Percentiles rank a stretch among this genome's conserved stretches.
Conservation (phyloP, 2,888 invertebrate species). For the Cephonodes hylas region DNA sequence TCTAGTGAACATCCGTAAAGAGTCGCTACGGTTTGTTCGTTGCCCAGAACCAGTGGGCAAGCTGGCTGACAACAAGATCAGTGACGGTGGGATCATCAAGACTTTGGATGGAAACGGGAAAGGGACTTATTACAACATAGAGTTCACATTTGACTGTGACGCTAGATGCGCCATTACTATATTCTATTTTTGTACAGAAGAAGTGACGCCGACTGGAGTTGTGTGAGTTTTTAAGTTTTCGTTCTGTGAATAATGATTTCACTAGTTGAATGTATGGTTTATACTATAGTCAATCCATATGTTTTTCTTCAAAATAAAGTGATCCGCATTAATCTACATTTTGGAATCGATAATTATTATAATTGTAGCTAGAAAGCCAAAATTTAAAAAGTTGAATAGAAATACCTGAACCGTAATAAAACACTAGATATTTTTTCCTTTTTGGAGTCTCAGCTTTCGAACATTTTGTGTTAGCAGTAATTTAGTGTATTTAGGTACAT, state of each 20-base stretch:
- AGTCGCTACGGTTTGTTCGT: constrained; percentile 95
- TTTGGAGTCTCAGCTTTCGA: no score
- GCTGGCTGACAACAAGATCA: constrained; percentile 74
- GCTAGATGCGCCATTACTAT: constrained; percentile 96
- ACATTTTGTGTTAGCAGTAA: not conserved
- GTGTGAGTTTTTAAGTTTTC: constrained; percentile 87
- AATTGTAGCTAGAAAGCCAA: no score
- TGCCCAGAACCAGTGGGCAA: constrained; percentile 84
- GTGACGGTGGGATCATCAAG: constrained; percentile 74
- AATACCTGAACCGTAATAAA: no score
- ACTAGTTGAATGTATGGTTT: no score
- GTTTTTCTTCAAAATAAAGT: no score
- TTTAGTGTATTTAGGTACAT: not conserved
- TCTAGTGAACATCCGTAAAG: constrained; percentile 97
- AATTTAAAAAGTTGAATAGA: no score
- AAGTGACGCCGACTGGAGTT: constrained; percentile 91
- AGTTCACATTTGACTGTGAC: constrained; percentile 98
- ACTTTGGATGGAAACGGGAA: constrained; percentile 83
- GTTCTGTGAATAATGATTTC: no score
- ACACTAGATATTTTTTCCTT: no score
- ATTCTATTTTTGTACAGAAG: constrained; percentile 97
- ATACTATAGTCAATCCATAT: no score
- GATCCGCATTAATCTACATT: no score
- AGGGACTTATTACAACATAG: constrained; percentile 92
- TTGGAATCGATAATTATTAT: no score